Base-by-base conservation (phyloP, 2,113 vertebrate genomes). In the Nothoprocta pentlandii region DNA sequence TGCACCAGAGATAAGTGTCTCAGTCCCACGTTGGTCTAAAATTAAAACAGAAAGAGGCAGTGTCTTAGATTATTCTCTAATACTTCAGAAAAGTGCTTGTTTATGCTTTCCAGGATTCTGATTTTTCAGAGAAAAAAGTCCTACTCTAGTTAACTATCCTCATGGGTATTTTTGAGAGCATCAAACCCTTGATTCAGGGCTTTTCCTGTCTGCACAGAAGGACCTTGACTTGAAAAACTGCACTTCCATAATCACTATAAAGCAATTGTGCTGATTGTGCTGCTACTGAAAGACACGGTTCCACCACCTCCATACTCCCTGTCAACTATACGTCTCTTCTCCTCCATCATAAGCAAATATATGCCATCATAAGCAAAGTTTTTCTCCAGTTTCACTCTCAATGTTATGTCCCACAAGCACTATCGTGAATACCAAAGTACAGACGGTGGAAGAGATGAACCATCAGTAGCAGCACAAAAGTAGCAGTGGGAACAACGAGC, bases 291-390 rank as follows among this genome's bases (percentile, higher is more conserved):
- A 76, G 53, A 23, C 44, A 32, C 6, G 25, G 39, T 34, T 64
- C 30, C 12, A 71, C 25, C 41, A 75, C 0, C 1, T 16, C 42
- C 34, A n/a, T 20, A 21, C 19, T 71, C 42, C 32, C 67, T 79
- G 36, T 9, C 30, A 44, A 53, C 62, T 0, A 2, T 63, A 39
- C 67, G 6, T 30, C 39, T 56, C 76, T 26, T 80, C 59, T 68
- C 26, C 32, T 4, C 51, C 8, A 11, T 0, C 0, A 13, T 13
- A 53, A 53, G 25, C 25, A 53, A 53, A 53, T 26, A 53, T 26
- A 28, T 28, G 53, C 53, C 26, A 54, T 12, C 53, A 54, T 28
- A 28, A 54, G 15, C 53, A 54, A 54, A 54, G 28, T 54, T 54
- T 16, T 54, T 28, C 53, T 54, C 53, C 53, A 54, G 53, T 56